Evolutionary conservation across 2,113 vertebrate species (phyloP).

Genomic region (Anguilla japonica): DNA sequence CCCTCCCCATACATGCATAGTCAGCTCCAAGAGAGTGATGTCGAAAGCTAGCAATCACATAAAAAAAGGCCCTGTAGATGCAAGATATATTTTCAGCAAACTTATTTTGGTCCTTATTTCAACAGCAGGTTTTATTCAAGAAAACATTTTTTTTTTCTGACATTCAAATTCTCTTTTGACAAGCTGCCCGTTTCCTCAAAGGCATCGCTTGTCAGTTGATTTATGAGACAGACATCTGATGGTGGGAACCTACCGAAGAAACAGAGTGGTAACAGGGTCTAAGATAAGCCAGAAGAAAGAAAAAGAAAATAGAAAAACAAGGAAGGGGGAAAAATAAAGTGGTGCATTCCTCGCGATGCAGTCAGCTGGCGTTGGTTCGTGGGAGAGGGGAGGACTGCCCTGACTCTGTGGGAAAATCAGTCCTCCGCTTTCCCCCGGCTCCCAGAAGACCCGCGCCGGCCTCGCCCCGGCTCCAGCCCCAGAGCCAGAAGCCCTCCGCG

Average conservation of each 20-base stretch:
- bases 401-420: constrained; percentile 27
- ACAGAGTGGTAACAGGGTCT: constrained; percentile 3
- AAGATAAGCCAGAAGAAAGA: constrained; percentile 36
- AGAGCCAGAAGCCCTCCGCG: not conserved
- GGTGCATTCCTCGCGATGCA: not conserved
- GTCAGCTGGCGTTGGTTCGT: not conserved
- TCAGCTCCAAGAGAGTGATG: constrained; percentile 15
- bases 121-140: constrained; percentile 55
- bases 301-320: not conserved
- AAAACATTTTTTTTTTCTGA: constrained; percentile 48
- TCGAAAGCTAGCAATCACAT: not conserved
- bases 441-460: constrained; percentile 1
- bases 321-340: not conserved
- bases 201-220: not conserved
- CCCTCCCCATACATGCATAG: constrained; percentile 40
- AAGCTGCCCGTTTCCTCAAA: not conserved
- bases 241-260: not conserved
- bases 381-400: not conserved
- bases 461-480: not conserved
- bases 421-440: constrained; percentile 30
- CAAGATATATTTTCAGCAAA: constrained; percentile 46
- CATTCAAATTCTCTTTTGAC: not conserved
- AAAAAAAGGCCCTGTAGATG: constrained; percentile 45
- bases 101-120: constrained; percentile 46
- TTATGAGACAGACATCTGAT: not conserved